Evolutionary conservation across 2,113 vertebrate genomes (phyloP).

Genomic region (Ursus arctos): DNA sequence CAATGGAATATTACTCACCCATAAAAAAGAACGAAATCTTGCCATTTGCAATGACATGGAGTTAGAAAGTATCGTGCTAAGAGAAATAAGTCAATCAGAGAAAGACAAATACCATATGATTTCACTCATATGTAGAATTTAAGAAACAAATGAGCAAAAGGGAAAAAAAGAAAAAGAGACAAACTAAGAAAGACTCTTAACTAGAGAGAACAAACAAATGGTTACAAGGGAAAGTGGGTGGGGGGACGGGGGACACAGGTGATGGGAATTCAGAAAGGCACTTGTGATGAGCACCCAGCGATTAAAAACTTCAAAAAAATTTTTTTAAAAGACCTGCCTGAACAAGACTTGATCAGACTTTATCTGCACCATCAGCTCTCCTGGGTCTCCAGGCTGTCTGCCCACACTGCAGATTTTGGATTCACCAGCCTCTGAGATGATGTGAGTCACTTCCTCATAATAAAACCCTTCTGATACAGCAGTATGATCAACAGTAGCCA

Average conservation of each 20-base stretch:
- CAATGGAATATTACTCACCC: neutral
- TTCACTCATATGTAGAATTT: neutral
- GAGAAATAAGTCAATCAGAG: neutral
- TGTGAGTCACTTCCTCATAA: neutral
- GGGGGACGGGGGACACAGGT: neutral
- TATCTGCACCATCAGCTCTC: neutral
- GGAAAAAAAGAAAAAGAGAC: too few relatives aligned
- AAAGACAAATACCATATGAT: neutral
- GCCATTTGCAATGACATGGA: neutral
- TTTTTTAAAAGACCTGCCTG: neutral
- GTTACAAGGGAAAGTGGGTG: neutral
- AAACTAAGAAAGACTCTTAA: neutral
- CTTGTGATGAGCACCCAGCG: neutral
- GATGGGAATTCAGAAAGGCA: neutral
- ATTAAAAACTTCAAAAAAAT: neutral
- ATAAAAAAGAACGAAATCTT: neutral
- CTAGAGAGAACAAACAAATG: neutral
- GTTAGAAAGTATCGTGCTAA: neutral
- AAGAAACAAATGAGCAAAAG: neutral
- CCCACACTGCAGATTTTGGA: neutral
- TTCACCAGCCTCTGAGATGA: neutral
- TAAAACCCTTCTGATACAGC: neutral
- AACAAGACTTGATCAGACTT: neutral
- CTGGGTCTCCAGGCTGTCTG: neutral
- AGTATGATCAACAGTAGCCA: too few relatives aligned